Conservation (phyloP, 2,888 invertebrate species). For the Empis stercorea region DNA sequence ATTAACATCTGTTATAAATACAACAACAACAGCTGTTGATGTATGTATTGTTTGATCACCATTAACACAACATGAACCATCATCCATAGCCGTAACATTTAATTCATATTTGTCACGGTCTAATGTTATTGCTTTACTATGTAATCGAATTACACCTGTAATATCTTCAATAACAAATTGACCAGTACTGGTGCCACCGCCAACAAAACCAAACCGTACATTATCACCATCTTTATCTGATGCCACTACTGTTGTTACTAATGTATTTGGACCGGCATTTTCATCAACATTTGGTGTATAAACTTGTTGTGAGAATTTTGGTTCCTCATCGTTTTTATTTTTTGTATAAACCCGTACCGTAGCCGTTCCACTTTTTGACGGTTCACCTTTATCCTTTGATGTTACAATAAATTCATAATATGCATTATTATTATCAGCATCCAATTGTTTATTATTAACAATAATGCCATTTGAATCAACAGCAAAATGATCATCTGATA, state of each 20-base stretch:
- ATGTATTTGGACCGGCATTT: conserved; percentile 86
- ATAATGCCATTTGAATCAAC: conserved; percentile 89
- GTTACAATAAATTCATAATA: conserved; percentile 91
- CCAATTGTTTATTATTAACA: conserved; percentile 82
- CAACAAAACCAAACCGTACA: conserved; percentile 83
- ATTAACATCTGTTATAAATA: conserved; percentile 94
- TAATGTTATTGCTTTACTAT: conserved; percentile 72
- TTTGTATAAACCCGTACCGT: conserved; percentile 94
- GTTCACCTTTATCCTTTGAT: conserved; percentile 90
- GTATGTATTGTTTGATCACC: conserved; percentile 81
- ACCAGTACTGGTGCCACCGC: conserved; percentile 78
- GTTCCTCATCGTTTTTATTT: conserved; percentile 95
- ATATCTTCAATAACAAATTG: conserved; percentile 93
- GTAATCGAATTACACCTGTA: conserved; percentile 83
- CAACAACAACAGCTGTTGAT: conserved; percentile 87
- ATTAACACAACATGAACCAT: conserved; percentile 91
- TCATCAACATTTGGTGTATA: conserved; percentile 94
- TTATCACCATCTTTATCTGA: conserved; percentile 96
- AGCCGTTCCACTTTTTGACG: conserved; percentile 81
- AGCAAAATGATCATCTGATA: conserved; percentile 85
- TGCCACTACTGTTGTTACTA: conserved; percentile 93
- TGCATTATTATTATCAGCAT: conserved; percentile 92
- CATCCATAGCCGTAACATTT: conserved; percentile 95
- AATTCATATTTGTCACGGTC: conserved; percentile 91
- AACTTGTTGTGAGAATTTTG: conserved; percentile 91